phyloP scores from a whole-genome alignment of 2,888 invertebrate species.

The Philaethria dido region DNA sequence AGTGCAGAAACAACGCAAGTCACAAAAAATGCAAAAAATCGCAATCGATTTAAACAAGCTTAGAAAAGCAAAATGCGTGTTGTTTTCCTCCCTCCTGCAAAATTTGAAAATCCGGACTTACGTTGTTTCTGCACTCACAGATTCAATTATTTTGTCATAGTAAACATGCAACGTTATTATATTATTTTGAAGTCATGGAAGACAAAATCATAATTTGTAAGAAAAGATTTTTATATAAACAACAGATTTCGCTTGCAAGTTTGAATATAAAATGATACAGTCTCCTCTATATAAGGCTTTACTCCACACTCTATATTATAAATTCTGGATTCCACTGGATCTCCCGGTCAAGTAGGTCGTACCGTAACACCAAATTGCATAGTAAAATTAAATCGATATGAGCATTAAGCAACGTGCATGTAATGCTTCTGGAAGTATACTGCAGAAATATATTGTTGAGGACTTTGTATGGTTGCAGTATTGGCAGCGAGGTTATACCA shows the following conservation, averaged over 20 bases:
- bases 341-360: constrained; percentile 22
- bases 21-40: no score
- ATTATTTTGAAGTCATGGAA: no score
- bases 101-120: no score
- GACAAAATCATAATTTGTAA: neutral
- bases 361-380: constrained; percentile 20
- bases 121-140: no score
- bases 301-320: constrained; percentile 3
- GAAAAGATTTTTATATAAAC: neutral
- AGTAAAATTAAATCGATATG: constrained; percentile 26
- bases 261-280: neutral
- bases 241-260: neutral
- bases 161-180: no score
- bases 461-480: neutral
- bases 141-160: no score
- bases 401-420: constrained; percentile 22
- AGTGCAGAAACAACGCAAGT: no score
- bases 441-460: neutral
- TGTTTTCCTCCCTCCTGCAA: no score
- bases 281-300: neutral
- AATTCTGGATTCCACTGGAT: constrained; percentile 10
- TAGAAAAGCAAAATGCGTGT: no score
- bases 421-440: constrained; percentile 20
- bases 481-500: neutral
- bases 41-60: no score